phyloP scores from a whole-genome alignment of 2,888 invertebrate species.

The Caenorhabditis panamensis region DNA sequence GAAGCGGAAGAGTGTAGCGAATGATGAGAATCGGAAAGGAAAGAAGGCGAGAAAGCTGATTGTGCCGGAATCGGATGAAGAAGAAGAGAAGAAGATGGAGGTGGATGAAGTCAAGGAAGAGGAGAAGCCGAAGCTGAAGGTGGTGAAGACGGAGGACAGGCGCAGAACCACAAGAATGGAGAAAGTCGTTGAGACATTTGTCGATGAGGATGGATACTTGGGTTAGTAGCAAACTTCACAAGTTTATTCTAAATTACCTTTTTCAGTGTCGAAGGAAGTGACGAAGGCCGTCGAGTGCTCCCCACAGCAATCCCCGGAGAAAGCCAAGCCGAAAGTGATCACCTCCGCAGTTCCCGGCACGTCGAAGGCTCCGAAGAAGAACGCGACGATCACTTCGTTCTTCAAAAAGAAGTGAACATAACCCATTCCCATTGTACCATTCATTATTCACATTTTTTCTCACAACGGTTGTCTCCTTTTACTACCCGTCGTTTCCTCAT shows the following conservation, averaged over 20 bases:
- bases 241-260: too few relatives aligned
- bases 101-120: slow-evolving; percentile 2
- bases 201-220: slow-evolving; percentile 64
- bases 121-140: background rate
- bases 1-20: slow-evolving; percentile 26
- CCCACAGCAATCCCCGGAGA: slow-evolving; percentile 31
- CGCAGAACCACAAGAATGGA: slow-evolving; percentile 52
- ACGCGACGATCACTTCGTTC: slow-evolving; percentile 59
- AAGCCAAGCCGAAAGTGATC: slow-evolving; percentile 46
- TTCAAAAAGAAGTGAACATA: slow-evolving; percentile 53
- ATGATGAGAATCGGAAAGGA: slow-evolving; percentile 49
- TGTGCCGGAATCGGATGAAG: slow-evolving; percentile 36
- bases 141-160: slow-evolving; percentile 1
- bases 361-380: slow-evolving; percentile 48
- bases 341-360: slow-evolving; percentile 46
- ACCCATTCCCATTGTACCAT: background rate
- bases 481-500: background rate
- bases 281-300: slow-evolving; percentile 49
- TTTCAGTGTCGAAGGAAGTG: slow-evolving; percentile 59
- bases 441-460: slow-evolving; percentile 9
- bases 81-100: slow-evolving; percentile 13
- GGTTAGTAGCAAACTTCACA: too few relatives aligned
- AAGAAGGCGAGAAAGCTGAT: slow-evolving; percentile 24
- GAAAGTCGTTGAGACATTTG: slow-evolving; percentile 59
- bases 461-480: background rate